Evolutionary conservation across 2,888 invertebrate genomes (phyloP).

Genomic region (Drosophila mettleri): DNA sequence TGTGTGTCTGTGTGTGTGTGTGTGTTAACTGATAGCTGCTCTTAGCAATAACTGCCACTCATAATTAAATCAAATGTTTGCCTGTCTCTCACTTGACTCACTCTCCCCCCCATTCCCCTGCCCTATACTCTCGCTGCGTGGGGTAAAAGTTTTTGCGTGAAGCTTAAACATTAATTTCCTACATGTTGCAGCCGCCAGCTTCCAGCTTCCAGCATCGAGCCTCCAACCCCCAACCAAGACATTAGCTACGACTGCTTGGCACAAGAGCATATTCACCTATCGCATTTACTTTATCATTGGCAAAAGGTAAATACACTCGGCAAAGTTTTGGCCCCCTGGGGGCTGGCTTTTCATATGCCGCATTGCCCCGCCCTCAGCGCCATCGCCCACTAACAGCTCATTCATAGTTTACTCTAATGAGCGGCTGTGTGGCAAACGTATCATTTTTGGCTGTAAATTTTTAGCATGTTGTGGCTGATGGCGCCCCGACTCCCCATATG

Average conservation of each 20-base stretch:
- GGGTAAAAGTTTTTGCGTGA: constrained; percentile 69
- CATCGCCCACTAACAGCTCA: background rate
- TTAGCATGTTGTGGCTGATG: constrained; percentile 51
- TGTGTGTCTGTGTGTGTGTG: constrained; percentile 41
- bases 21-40: constrained; percentile 69
- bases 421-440: constrained; percentile 64
- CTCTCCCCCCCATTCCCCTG: background rate
- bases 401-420: constrained; percentile 70
- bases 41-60: constrained; percentile 84
- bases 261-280: constrained; percentile 54
- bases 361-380: constrained; percentile 1
- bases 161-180: constrained; percentile 80
- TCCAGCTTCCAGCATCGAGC: background rate
- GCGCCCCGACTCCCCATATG: constrained; percentile 31
- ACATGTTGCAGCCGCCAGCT: constrained; percentile 19
- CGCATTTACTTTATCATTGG: constrained; percentile 70
- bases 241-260: constrained; percentile 26
- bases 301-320: constrained; percentile 71
- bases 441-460: constrained; percentile 61
- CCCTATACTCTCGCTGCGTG: background rate
- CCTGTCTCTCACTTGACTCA: constrained; percentile 48
- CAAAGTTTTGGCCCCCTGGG: constrained; percentile 52
- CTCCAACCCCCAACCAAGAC: background rate
- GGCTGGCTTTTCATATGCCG: constrained; percentile 62
- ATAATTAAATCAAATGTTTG: constrained; percentile 85